Evolutionary conservation across 2,888 invertebrate species (phyloP).

Genomic region (Cerastis leucographa): DNA sequence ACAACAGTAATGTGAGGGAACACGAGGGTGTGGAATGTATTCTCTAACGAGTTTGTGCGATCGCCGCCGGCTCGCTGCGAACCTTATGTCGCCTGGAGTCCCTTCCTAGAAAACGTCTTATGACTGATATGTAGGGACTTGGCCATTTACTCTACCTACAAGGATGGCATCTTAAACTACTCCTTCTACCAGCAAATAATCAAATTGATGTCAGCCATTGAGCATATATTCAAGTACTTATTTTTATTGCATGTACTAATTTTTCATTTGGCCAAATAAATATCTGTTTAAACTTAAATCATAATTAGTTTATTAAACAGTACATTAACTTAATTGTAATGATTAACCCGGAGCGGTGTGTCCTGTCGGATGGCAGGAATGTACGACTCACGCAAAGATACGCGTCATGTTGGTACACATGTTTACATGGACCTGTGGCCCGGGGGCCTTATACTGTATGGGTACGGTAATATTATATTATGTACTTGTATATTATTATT

Average conservation of each 20-base stretch:
- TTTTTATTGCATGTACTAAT: background rate
- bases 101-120: constrained; percentile 1
- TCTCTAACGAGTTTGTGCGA: constrained; percentile 23
- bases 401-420: constrained; percentile 28
- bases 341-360: constrained; percentile 16
- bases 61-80: background rate
- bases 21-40: constrained; percentile 28
- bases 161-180: background rate
- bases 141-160: background rate
- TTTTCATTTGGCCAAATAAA: background rate
- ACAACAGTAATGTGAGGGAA: constrained; percentile 12
- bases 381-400: constrained; percentile 12
- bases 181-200: background rate
- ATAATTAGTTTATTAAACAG: background rate
- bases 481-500: background rate
- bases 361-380: constrained; percentile 22
- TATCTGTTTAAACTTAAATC: background rate
- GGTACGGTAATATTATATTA: background rate
- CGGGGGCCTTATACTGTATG: background rate
- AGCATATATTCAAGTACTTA: background rate
- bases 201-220: background rate
- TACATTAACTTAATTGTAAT: constrained; percentile 7
- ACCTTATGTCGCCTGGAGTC: constrained; percentile 1
- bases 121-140: background rate
- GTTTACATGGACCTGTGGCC: constrained; percentile 1